Evolutionary conservation across 1,140 invertebrate species (phyloP).

Genomic region (Contarinia nasturtii): DNA sequence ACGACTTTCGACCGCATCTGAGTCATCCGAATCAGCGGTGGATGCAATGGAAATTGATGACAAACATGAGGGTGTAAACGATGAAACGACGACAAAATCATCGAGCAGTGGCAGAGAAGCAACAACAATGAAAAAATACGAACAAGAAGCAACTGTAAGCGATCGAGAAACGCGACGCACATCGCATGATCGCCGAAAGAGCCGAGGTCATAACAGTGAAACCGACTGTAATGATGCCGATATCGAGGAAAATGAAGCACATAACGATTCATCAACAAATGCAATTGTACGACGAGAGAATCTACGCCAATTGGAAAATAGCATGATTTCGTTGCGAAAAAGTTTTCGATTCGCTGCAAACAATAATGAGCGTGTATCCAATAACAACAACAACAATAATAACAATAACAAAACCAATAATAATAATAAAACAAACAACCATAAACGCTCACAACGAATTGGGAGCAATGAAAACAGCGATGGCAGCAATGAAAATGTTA

Average conservation of each 20-base stretch:
- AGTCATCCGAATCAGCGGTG: too few relatives aligned
- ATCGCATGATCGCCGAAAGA: too few relatives aligned
- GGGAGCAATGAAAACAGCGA: slow-evolving; percentile 1
- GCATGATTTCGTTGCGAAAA: background rate
- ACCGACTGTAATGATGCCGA: background rate
- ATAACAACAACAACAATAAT: slow-evolving; percentile 1
- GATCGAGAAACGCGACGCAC: too few relatives aligned
- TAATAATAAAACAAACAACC: background rate
- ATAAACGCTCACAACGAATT: background rate
- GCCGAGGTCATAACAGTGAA: too few relatives aligned
- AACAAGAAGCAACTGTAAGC: too few relatives aligned
- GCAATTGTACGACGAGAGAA: slow-evolving; percentile 1
- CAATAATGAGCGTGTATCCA: background rate
- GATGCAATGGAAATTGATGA: too few relatives aligned
- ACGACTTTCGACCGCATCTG: too few relatives aligned
- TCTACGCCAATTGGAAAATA: slow-evolving; percentile 1
- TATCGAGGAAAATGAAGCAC: slow-evolving; percentile 1
- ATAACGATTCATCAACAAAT: background rate
- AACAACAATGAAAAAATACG: too few relatives aligned
- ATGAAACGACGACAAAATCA: too few relatives aligned
- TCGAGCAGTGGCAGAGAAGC: too few relatives aligned
- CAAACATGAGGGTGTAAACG: too few relatives aligned
- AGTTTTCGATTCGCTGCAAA: background rate
- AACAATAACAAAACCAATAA: background rate
- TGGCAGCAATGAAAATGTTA: background rate